These are phyloP conservation scores for Cosmorhoe ocellata DNA, from an alignment of 2,888 invertebrate genomes.

Conservation along the genomic window DNA sequence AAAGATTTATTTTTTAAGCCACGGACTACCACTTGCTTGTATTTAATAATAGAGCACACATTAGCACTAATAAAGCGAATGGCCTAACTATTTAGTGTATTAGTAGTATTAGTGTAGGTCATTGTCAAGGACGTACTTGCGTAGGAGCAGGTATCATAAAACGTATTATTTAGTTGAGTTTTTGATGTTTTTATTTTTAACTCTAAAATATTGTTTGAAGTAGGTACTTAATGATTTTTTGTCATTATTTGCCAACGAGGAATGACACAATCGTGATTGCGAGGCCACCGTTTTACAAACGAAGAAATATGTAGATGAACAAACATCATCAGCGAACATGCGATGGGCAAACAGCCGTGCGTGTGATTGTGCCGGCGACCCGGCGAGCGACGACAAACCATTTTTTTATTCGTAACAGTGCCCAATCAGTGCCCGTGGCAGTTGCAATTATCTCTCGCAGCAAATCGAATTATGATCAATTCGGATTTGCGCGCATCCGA, in stretches of 20 bases:
- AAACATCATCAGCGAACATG: constrained; percentile 74
- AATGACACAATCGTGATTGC: constrained; percentile 26
- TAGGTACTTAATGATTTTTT: neutral
- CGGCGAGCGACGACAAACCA: constrained; percentile 44
- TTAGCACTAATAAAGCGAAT: constrained; percentile 4
- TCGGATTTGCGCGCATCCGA: constrained; percentile 81
- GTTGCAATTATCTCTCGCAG: constrained; percentile 80
- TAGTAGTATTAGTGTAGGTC: constrained; percentile 28
- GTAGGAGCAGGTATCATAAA: constrained; percentile 28
- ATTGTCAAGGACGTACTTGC: constrained; percentile 63
- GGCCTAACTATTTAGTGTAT: too few relatives aligned
- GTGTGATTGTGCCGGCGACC: constrained; percentile 66
- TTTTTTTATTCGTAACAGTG: constrained; percentile 66
- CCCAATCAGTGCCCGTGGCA: constrained; percentile 81
- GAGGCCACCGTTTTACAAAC: constrained; percentile 37
- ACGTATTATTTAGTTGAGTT: constrained; percentile 13
- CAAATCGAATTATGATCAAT: constrained; percentile 83
- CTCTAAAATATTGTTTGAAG: too few relatives aligned
- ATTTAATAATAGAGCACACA: constrained; percentile 15
- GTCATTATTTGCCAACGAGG: constrained; percentile 17
- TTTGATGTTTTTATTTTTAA: too few relatives aligned
- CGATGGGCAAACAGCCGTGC: constrained; percentile 70
- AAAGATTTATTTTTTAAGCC: too few relatives aligned
- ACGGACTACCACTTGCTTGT: neutral
- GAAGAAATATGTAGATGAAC: constrained; percentile 58